Evolutionary conservation across 2,113 vertebrate genomes (phyloP).

Genomic region (Cervus canadensis): DNA sequence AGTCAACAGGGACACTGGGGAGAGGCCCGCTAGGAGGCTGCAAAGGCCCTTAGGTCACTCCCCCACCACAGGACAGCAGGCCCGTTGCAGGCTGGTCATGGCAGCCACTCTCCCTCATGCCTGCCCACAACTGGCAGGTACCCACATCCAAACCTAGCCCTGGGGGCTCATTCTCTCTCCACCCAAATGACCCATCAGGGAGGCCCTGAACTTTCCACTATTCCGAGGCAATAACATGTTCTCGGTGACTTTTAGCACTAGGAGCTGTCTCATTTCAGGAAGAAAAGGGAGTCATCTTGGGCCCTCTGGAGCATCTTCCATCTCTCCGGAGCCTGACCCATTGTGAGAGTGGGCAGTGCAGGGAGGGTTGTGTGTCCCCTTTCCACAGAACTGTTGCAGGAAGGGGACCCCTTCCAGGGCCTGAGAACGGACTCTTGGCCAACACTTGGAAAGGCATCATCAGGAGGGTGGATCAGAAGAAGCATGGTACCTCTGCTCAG

Average conservation of each 20-base stretch:
- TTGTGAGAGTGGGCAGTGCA: background rate
- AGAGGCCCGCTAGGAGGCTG: background rate
- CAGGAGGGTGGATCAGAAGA: background rate
- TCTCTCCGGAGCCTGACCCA: background rate
- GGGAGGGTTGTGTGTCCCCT: too few relatives aligned
- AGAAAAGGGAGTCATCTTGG: fast-evolving
- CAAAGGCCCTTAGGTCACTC: background rate
- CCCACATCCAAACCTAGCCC: background rate
- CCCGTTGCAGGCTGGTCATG: too few relatives aligned
- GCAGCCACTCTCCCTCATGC: background rate
- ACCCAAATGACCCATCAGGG: too few relatives aligned
- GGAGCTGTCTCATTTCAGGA: too few relatives aligned
- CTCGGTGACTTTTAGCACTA: background rate
- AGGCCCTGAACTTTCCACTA: background rate
- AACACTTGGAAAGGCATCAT: background rate
- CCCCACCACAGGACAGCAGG: too few relatives aligned
- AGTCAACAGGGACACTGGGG: background rate
- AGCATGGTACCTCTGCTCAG: fast-evolving
- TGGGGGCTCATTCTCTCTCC: background rate
- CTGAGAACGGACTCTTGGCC: background rate
- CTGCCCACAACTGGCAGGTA: background rate
- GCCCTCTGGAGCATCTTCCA: background rate
- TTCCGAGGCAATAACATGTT: background rate
- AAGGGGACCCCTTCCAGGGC: background rate
- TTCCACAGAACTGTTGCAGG: background rate